Evolutionary conservation across 2,113 vertebrate species (phyloP), one percentile per base, ranked within the genome.

Genomic region (Gadus macrocephalus): DNA sequence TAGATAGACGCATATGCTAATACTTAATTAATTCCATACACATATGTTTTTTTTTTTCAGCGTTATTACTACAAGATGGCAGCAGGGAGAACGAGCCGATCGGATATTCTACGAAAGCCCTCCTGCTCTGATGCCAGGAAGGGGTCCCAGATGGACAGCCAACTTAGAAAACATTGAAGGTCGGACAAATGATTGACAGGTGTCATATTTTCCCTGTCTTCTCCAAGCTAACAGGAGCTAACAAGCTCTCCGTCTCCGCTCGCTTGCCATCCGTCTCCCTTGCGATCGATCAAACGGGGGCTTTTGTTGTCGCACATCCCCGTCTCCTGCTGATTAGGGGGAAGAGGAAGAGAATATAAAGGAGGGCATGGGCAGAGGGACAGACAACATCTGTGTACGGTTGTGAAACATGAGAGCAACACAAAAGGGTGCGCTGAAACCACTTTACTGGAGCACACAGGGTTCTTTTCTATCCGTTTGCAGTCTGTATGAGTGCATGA

Each of bases 121-220:
- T 14, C 42, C 42, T 49, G 8, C 7, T 14, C 9, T 27, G 20
- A 62, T 27, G 25, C 12, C 20, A 27, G 55, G 22, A 4, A 62
- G 60, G 19, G 20, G 19, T 2, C 19, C 5, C 60, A 6, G 31
- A 35, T n/a, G 62, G 15, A 53, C 35, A 42, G 22, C 65, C 55
- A 15, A 27, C 64, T 75, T 49, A 17, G 73, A 77, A 76, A 63
- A 28, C 11, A 22, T 27, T 17, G 16, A 15, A 38, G 16, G 75
- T 15, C 6, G 71, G 74, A 84, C 69, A 75, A 67, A 66, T 78
- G 77, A 87, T 28, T 85, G 85, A 81, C 77, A 82, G 53, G 68
- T 75, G 73, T 78, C 15, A 28, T 59, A 15, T 73, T 74, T 59
- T 38, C 20, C 64, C 42, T 38, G 55, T 17, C 60, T 56, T 42